These are phyloP conservation scores for Megaustenia siamemsis DNA, from an alignment of 2,888 invertebrate species.

Conservation along the genomic window DNA sequence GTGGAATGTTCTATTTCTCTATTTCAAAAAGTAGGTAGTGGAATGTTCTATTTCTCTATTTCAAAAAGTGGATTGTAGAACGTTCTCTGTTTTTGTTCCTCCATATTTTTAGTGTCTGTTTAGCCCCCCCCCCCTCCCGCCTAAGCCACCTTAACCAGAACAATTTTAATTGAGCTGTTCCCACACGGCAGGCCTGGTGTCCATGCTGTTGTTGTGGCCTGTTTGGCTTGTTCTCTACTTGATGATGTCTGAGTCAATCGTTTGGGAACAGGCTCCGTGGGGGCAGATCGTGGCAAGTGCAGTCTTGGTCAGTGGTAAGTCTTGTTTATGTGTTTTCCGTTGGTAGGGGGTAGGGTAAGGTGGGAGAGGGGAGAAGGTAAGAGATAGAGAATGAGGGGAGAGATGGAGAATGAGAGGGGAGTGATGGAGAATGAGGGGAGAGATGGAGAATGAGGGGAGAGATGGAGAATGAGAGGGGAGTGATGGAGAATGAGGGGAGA, in stretches of 20 bases:
- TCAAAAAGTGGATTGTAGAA: too few relatives aligned
- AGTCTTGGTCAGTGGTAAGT: constrained; percentile 74
- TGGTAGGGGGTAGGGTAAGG: background rate
- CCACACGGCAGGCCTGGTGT: constrained; percentile 86
- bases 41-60: too few relatives aligned
- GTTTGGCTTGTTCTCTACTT: constrained; percentile 92
- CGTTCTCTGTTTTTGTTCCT: too few relatives aligned
- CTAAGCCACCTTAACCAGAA: too few relatives aligned
- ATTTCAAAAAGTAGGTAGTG: too few relatives aligned
- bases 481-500: too few relatives aligned
- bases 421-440: background rate
- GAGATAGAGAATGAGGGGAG: too few relatives aligned
- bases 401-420: too few relatives aligned
- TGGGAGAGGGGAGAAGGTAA: background rate
- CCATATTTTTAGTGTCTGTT: too few relatives aligned
- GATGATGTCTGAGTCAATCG: constrained; percentile 89
- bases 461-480: background rate
- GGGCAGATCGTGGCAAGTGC: constrained; percentile 87
- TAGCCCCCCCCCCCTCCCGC: too few relatives aligned
- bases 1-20: too few relatives aligned
- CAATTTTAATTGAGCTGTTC: too few relatives aligned
- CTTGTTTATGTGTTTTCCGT: background rate
- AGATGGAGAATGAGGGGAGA: background rate
- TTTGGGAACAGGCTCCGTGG: constrained; percentile 93
- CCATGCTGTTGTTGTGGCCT: constrained; percentile 93